Conservation (phyloP, 2,797 vertebrate species). For the Takifugu ocellatus region DNA sequence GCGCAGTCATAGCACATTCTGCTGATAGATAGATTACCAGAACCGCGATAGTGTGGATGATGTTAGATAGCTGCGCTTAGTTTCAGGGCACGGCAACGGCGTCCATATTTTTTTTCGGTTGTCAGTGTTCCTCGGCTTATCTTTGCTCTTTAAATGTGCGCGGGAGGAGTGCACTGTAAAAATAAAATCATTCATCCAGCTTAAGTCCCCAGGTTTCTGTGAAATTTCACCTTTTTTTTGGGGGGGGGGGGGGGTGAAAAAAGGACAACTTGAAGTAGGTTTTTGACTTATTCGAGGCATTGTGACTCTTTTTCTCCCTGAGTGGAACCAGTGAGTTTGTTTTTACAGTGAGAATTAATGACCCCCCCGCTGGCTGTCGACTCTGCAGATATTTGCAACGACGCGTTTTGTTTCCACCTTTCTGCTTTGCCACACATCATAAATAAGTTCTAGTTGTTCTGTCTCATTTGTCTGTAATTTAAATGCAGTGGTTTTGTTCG, state of each 20-base stretch:
- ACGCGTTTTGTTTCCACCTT: slow-evolving; percentile 47
- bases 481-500: slow-evolving; percentile 79
- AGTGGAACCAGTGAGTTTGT: neutral
- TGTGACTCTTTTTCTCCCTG: slow-evolving; percentile 29
- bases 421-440: slow-evolving; percentile 59
- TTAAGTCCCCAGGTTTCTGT: too few relatives aligned
- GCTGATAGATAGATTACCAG: slow-evolving; percentile 46
- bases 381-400: slow-evolving; percentile 79
- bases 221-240: too few relatives aligned
- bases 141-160: neutral
- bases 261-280: neutral
- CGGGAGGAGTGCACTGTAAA: neutral
- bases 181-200: slow-evolving; percentile 19
- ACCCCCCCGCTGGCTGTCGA: slow-evolving; percentile 66
- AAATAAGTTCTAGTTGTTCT: slow-evolving; percentile 56
- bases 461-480: slow-evolving; percentile 74
- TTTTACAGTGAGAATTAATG: slow-evolving; percentile 46
- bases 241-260: too few relatives aligned
- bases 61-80: slow-evolving; percentile 53
- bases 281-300: slow-evolving; percentile 27
- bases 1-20: slow-evolving; percentile 33
- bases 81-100: slow-evolving; percentile 50
- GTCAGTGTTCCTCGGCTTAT: neutral
- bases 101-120: slow-evolving; percentile 39
- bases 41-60: slow-evolving; percentile 41